phyloP scores from a whole-genome alignment of 1,140 invertebrate species.

The Arion vulgaris region DNA sequence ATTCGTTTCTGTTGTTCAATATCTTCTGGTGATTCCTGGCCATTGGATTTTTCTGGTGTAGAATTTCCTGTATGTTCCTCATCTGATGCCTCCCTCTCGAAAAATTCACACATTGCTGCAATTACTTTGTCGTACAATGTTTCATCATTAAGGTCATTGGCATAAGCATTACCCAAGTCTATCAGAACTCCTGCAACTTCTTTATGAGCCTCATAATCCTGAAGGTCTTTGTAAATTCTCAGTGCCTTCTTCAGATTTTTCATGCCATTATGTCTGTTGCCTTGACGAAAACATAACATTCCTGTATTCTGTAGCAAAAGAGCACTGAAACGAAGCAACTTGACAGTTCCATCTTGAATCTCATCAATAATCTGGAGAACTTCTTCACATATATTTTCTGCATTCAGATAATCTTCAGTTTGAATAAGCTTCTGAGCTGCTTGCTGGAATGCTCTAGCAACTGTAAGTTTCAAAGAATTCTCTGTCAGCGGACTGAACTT shows the following conservation, averaged over 20 bases:
- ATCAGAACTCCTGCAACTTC: slow-evolving; percentile 64
- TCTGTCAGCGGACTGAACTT: slow-evolving; percentile 63
- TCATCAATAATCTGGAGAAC: slow-evolving; percentile 63
- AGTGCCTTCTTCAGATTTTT: slow-evolving; percentile 63
- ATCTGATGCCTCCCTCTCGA: slow-evolving; percentile 65
- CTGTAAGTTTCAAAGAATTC: slow-evolving; percentile 60
- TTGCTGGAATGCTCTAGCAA: slow-evolving; percentile 59
- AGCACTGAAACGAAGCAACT: slow-evolving; percentile 63
- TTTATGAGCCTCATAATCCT: slow-evolving; percentile 62
- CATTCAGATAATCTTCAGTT: slow-evolving; percentile 58
- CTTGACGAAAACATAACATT: slow-evolving; percentile 61
- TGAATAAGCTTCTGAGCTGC: slow-evolving; percentile 60
- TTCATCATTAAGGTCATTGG: slow-evolving; percentile 62
- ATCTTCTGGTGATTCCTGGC: slow-evolving; percentile 43
- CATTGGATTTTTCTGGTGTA: slow-evolving; percentile 34
- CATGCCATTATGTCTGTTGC: slow-evolving; percentile 62
- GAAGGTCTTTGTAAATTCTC: slow-evolving; percentile 61
- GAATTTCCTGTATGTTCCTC: slow-evolving; percentile 44
- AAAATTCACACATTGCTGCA: slow-evolving; percentile 63
- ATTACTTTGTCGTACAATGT: slow-evolving; percentile 64
- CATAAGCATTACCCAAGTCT: slow-evolving; percentile 68
- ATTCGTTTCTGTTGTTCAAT: slow-evolving; percentile 54
- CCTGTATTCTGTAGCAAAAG: slow-evolving; percentile 65
- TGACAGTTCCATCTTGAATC: slow-evolving; percentile 64
- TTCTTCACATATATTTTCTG: slow-evolving; percentile 63